phyloP scores from a whole-genome alignment of 2,797 vertebrate genomes.

The Tympanoctomys barrerae region DNA sequence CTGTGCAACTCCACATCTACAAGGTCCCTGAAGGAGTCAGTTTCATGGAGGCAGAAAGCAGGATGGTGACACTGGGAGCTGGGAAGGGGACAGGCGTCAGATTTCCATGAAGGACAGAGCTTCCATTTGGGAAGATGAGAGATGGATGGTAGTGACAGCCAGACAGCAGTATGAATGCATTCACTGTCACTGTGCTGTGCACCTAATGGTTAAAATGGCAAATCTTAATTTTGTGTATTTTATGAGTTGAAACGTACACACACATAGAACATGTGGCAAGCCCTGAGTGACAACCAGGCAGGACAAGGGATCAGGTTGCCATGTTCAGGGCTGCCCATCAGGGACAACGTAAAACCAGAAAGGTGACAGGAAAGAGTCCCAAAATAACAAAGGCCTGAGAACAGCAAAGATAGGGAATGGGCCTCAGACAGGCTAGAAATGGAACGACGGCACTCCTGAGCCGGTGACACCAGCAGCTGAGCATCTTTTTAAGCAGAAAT shows the following conservation, averaged over 20 bases:
- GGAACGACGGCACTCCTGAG: background rate
- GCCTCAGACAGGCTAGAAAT: background rate
- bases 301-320: fast-evolving
- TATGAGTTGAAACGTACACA: background rate
- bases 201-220: fast-evolving
- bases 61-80: background rate
- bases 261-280: background rate
- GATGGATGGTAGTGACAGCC: fast-evolving
- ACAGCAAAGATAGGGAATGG: conserved; percentile 20
- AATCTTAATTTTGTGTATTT: too few species aligned
- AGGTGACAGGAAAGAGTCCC: background rate
- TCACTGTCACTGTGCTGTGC: background rate
- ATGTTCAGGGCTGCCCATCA: fast-evolving
- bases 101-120: fast-evolving
- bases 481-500: conserved; percentile 83
- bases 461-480: background rate
- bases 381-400: conserved; percentile 69
- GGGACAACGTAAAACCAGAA: background rate
- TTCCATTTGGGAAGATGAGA: background rate
- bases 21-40: background rate
- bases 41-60: background rate
- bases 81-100: background rate
- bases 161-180: background rate
- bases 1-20: fast-evolving
- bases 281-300: fast-evolving